A percentile compares a stretch with the other conserved stretches of the same genome.
phyloP scores from a whole-genome alignment of 2,888 invertebrate genomes.

The Cryptocephalus moraei region DNA sequence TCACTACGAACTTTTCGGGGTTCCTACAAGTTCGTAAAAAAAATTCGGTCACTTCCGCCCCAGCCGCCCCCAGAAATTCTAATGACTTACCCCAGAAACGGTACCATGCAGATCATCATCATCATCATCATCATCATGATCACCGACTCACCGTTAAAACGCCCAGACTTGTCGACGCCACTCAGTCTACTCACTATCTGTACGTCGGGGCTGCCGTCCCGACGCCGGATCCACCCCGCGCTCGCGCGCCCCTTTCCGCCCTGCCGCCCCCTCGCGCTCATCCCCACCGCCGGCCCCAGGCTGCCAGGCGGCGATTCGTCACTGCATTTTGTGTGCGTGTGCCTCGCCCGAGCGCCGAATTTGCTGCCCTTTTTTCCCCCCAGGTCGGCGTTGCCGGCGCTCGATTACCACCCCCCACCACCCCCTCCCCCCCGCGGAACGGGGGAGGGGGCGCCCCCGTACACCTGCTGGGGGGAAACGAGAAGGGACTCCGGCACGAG shows the following conservation, averaged over 20 bases:
- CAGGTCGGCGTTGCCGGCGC: no score
- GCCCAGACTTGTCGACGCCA: conserved; percentile 39
- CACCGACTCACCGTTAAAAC: conserved; percentile 15
- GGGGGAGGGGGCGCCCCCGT: no score
- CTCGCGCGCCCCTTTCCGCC: conserved; percentile 41
- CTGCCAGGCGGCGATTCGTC: conserved; percentile 22
- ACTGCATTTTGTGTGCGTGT: conserved; percentile 22
- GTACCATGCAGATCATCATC: background rate
- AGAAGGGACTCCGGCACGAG: no score
- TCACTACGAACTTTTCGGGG: no score
- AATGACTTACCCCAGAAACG: conserved; percentile 22
- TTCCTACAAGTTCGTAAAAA: no score
- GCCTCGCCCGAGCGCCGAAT: no score
- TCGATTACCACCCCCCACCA: no score
- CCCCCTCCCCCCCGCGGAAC: no score
- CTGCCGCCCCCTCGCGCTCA: conserved; percentile 28
- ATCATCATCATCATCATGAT: conserved; percentile 14
- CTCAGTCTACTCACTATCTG: conserved; percentile 43
- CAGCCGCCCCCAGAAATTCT: background rate
- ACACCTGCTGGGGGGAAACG: no score
- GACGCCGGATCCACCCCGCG: conserved; percentile 49
- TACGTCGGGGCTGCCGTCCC: conserved; percentile 47
- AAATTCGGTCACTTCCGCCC: no score
- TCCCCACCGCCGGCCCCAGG: conserved; percentile 28
- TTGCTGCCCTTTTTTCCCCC: no score